Conservation (phyloP, 2,888 invertebrate genomes). For the Eilema sororculum region DNA sequence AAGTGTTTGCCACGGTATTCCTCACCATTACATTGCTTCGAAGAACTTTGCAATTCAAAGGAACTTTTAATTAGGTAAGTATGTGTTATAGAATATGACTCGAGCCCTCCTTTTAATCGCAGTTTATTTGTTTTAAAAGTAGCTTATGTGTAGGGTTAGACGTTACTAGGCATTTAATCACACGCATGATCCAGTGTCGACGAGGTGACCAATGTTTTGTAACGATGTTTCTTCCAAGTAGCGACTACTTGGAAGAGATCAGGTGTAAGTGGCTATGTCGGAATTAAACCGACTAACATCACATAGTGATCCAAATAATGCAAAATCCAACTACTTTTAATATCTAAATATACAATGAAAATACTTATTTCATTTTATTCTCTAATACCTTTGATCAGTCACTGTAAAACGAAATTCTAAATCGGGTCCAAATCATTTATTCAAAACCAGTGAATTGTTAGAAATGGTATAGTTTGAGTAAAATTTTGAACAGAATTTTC, state of each 20-base stretch:
- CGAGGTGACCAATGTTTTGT: too few species aligned
- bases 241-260: too few species aligned
- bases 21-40: neutral
- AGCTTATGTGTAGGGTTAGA: too few species aligned
- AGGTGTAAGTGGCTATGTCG: neutral
- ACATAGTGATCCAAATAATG: neutral
- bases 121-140: too few species aligned
- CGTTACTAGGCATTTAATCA: too few species aligned
- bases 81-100: too few species aligned
- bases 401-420: neutral
- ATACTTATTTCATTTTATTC: neutral
- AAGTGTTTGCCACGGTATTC: neutral
- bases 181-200: neutral
- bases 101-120: too few species aligned
- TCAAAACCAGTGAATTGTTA: neutral
- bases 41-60: neutral
- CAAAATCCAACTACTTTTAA: neutral
- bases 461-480: neutral
- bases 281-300: too few species aligned
- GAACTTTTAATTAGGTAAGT: too few species aligned
- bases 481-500: constrained; percentile 2
- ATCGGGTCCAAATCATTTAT: neutral
- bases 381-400: neutral
- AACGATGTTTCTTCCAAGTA: neutral
- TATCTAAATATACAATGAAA: too few species aligned